Percentiles rank a stretch among this genome's conserved stretches.
Conservation (phyloP, 1,140 invertebrate species). For the Drosophila virilis region DNA sequence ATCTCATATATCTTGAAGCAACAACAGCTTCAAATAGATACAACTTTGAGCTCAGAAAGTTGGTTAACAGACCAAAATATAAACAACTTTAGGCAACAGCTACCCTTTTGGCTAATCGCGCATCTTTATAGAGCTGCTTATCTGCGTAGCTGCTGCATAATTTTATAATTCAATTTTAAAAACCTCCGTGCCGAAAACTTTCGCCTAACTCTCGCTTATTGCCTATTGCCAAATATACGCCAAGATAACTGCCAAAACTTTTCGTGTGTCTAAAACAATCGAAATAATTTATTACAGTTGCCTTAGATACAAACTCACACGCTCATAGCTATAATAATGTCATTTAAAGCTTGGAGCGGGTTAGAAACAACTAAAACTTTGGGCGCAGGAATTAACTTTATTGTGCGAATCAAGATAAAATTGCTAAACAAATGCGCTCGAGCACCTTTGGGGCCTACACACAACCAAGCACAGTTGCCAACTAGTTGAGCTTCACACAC, state of each 20-base stretch:
- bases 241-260: constrained; percentile 18
- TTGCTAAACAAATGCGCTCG: constrained; percentile 78
- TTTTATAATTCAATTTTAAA: constrained; percentile 29
- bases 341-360: constrained; percentile 54
- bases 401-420: constrained; percentile 79
- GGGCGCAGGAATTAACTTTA: constrained; percentile 71
- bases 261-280: constrained; percentile 39
- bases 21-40: background rate
- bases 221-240: constrained; percentile 22
- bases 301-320: constrained; percentile 40
- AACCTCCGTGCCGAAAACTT: constrained; percentile 14
- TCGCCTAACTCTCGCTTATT: constrained; percentile 4
- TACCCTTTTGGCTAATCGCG: background rate
- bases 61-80: background rate
- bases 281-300: constrained; percentile 52
- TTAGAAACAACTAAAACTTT: constrained; percentile 35
- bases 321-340: constrained; percentile 70
- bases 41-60: constrained; percentile 2
- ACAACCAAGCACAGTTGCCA: constrained; percentile 52
- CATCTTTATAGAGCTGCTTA: constrained; percentile 12
- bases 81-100: background rate
- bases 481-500: constrained; percentile 68
- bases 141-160: constrained; percentile 15
- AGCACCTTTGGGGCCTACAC: constrained; percentile 59
- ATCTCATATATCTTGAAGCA: too few species aligned